Evolutionary conservation across 2,797 vertebrate species (phyloP).

Genomic region (Onychomys torridus): DNA sequence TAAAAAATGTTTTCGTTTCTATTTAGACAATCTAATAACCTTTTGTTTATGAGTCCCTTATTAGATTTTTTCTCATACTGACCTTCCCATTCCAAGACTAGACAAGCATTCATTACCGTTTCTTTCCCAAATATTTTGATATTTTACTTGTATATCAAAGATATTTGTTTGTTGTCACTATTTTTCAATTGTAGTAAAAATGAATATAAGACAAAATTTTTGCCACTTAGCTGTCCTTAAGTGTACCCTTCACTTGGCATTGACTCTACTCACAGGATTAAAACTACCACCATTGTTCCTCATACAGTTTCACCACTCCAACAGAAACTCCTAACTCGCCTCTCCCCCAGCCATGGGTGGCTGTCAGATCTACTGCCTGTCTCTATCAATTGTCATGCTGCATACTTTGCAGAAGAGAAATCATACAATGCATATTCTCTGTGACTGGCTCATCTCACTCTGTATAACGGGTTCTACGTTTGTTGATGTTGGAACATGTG

Average conservation of each 20-base stretch:
- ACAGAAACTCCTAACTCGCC: neutral
- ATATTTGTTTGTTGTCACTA: neutral
- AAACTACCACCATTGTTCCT: neutral
- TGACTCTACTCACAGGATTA: neutral
- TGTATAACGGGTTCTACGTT: neutral
- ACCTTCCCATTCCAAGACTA: neutral
- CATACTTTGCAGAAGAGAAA: neutral
- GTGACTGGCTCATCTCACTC: neutral
- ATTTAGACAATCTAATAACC: conserved; percentile 11
- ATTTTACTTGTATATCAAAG: neutral
- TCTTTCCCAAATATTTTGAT: neutral
- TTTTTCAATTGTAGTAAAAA: conserved; percentile 2
- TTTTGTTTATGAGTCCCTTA: conserved; percentile 1
- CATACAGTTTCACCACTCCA: neutral
- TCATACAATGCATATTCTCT: neutral
- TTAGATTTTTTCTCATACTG: neutral
- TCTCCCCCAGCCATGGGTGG: neutral
- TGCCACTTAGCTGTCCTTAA: neutral
- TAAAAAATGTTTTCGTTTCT: conserved; percentile 1
- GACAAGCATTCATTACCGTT: neutral
- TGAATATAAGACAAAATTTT: neutral
- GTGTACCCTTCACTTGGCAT: neutral
- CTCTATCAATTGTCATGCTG: neutral
- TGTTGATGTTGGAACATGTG: neutral
- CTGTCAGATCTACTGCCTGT: neutral